Percentiles rank a stretch among this genome's conserved stretches.
These are phyloP conservation scores for Trissolcus brochymenae DNA, from an alignment of 2,888 invertebrate genomes.

Conservation along the genomic window DNA sequence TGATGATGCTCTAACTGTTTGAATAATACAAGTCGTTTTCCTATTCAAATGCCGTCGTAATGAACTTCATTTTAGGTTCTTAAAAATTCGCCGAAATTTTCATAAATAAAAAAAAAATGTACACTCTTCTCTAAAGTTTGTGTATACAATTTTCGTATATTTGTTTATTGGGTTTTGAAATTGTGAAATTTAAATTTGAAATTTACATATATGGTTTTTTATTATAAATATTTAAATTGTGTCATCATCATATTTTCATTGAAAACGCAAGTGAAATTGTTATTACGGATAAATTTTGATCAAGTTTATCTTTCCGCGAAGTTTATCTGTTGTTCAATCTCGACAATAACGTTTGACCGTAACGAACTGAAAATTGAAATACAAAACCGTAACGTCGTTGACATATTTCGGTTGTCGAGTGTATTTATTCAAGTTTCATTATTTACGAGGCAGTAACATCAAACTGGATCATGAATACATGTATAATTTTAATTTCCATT, in stretches of 20 bases:
- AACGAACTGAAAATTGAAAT: no score
- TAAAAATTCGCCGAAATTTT: no score
- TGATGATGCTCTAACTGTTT: conserved; percentile 2
- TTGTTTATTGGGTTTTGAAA: background rate
- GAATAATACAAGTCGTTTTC: conserved; percentile 13
- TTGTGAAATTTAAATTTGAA: no score
- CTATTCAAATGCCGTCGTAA: background rate
- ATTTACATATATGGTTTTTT: no score
- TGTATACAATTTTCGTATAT: background rate
- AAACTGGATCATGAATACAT: conserved; percentile 48
- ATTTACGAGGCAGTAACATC: conserved; percentile 24
- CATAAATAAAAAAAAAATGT: no score
- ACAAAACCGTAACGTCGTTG: no score
- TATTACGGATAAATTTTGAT: background rate
- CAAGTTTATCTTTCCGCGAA: no score
- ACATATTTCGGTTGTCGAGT: no score
- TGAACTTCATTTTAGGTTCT: conserved; percentile 3
- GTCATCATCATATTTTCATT: conserved; percentile 4
- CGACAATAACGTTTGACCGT: background rate
- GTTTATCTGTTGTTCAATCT: no score
- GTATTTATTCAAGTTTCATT: background rate
- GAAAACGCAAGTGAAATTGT: background rate
- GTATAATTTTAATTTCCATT: conserved; percentile 46
- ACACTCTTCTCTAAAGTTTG: no score
- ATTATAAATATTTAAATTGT: background rate